Conservation (phyloP, 1,140 invertebrate species). For the Augochlora pura region DNA sequence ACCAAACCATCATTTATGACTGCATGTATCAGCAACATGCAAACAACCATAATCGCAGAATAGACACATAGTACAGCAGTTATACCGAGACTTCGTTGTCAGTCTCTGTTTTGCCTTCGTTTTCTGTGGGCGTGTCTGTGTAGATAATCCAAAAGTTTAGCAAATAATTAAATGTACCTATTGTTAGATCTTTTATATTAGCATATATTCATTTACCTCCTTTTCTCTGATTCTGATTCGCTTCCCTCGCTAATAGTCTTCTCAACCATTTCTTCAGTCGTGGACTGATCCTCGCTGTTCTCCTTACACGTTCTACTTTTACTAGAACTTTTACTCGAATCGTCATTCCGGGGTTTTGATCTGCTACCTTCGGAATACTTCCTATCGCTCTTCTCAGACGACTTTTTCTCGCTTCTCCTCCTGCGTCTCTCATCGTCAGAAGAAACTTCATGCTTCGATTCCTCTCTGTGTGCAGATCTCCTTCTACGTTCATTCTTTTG, state of each 20-base stretch:
- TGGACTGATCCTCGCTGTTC: conserved; percentile 52
- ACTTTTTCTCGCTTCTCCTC: conserved; percentile 46
- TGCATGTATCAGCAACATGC: conserved; percentile 81
- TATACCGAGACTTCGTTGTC: conserved; percentile 82
- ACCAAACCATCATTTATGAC: conserved; percentile 80
- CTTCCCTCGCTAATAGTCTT: conserved; percentile 57
- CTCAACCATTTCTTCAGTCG: conserved; percentile 40
- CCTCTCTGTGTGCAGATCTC: conserved; percentile 56
- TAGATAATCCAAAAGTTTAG: not conserved
- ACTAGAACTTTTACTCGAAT: conserved; percentile 47
- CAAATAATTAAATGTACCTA: no score
- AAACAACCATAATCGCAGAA: conserved; percentile 80
- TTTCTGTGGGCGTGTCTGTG: conserved; percentile 69
- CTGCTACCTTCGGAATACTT: conserved; percentile 29
- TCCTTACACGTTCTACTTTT: conserved; percentile 45
- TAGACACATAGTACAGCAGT: conserved; percentile 82
- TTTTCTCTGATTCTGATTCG: conserved; percentile 64
- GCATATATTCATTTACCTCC: conserved; percentile 52
- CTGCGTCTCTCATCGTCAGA: conserved; percentile 64
- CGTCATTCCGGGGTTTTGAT: conserved; percentile 53
- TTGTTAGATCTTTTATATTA: not conserved
- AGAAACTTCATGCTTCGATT: conserved; percentile 70
- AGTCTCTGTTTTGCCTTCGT: conserved; percentile 76
- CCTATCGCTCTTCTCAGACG: conserved; percentile 45
- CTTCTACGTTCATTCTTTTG: conserved; percentile 56